A percentile compares a stretch with the other conserved stretches of the same genome.
phyloP scores from a whole-genome alignment of 1,140 invertebrate genomes.

The Cotesia glomerata region DNA sequence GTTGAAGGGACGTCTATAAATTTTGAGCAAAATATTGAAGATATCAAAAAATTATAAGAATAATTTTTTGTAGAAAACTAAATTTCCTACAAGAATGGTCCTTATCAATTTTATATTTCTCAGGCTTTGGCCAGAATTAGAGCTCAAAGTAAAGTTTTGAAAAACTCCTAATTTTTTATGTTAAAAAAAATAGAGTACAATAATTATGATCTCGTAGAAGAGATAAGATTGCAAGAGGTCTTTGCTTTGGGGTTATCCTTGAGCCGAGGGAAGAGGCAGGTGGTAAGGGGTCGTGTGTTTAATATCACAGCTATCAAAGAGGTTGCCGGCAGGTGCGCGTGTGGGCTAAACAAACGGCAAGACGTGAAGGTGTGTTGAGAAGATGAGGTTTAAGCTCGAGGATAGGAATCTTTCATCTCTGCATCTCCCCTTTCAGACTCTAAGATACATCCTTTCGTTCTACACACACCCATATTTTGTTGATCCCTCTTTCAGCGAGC shows the following conservation, averaged over 20 bases:
- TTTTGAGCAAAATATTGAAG: no score
- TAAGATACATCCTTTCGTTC: background rate
- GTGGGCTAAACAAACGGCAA: constrained; percentile 12
- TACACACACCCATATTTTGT: background rate
- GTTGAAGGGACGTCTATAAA: no score
- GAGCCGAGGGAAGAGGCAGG: background rate
- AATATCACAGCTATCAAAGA: constrained; percentile 15
- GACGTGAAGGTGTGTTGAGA: constrained; percentile 7
- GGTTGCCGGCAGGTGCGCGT: constrained; percentile 14
- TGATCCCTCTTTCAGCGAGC: background rate
- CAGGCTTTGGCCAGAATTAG: no score
- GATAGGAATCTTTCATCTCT: background rate
- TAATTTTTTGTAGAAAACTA: no score
- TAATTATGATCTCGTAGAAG: no score
- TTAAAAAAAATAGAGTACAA: no score
- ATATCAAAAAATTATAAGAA: no score
- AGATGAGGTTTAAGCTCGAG: background rate
- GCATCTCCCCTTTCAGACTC: background rate
- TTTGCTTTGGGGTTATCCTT: background rate
- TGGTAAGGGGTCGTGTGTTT: constrained; percentile 1
- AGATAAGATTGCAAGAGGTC: background rate
- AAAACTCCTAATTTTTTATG: no score
- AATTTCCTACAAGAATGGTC: no score
- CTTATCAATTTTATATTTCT: no score
- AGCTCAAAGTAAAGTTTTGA: no score